phyloP scores from a whole-genome alignment of 2,888 invertebrate genomes.

The Chrysolina americana region DNA sequence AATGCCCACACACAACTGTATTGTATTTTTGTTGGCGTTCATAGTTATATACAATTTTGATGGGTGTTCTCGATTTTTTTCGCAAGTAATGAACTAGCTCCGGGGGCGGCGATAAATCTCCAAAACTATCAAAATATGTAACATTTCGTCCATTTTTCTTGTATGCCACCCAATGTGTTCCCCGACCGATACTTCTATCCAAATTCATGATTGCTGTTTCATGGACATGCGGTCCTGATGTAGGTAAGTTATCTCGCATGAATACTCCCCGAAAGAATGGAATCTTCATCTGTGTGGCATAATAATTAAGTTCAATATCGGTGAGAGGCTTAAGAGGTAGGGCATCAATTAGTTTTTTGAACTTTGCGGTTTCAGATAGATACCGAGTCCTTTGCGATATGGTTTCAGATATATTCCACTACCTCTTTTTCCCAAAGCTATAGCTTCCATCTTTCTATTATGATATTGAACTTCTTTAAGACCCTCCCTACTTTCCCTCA shows the following conservation, averaged over 20 bases:
- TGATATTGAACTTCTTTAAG: neutral
- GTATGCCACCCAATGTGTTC: neutral
- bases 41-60: neutral
- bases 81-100: neutral
- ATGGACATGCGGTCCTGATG: neutral
- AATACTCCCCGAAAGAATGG: neutral
- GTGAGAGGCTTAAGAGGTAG: neutral
- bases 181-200: neutral
- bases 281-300: neutral
- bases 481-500: neutral
- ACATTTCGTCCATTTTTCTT: neutral
- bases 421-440: neutral
- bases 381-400: neutral
- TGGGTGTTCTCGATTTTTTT: neutral
- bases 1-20: neutral
- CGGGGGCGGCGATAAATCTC: neutral
- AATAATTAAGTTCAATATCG: neutral
- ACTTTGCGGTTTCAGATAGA: neutral
- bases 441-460: neutral
- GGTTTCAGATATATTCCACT: neutral
- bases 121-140: neutral
- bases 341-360: neutral
- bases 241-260: neutral
- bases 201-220: neutral
- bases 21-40: neutral